Evolutionary conservation across 2,888 invertebrate species (phyloP).

Genomic region (Nomada ferruginata): DNA sequence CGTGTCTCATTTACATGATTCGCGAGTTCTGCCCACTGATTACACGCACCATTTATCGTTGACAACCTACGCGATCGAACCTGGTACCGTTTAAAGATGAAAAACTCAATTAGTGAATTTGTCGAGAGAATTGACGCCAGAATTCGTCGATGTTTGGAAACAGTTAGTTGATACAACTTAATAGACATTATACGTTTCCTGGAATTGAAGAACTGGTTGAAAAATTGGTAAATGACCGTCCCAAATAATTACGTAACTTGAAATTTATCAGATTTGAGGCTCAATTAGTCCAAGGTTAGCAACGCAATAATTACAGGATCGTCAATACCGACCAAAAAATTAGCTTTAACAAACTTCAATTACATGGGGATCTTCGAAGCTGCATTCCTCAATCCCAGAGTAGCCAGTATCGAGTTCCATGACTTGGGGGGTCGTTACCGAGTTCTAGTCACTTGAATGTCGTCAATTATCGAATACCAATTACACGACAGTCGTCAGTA

Average conservation of each 20-base stretch:
- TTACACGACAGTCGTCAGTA: constrained; percentile 24
- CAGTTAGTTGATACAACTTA: background rate
- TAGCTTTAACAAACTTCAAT: background rate
- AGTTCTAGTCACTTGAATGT: constrained; percentile 28
- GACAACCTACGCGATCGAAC: background rate
- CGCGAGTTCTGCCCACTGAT: constrained; percentile 1
- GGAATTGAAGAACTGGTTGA: background rate
- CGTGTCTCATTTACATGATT: constrained; percentile 10
- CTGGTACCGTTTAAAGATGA: background rate
- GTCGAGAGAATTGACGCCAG: background rate
- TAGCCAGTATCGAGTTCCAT: constrained; percentile 11
- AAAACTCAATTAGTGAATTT: background rate
- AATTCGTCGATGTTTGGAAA: background rate
- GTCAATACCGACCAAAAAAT: background rate
- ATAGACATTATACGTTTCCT: background rate
- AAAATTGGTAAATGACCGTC: background rate
- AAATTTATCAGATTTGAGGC: background rate
- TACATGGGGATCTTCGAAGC: constrained; percentile 2
- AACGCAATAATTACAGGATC: background rate
- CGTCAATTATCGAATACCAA: constrained; percentile 36
- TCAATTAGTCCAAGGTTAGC: background rate
- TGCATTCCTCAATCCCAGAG: background rate
- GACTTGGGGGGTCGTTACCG: constrained; percentile 18
- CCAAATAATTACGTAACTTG: background rate
- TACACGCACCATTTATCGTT: constrained; percentile 28